Conservation (phyloP, 2,113 vertebrate species). For the Micronycteris hirsuta region DNA sequence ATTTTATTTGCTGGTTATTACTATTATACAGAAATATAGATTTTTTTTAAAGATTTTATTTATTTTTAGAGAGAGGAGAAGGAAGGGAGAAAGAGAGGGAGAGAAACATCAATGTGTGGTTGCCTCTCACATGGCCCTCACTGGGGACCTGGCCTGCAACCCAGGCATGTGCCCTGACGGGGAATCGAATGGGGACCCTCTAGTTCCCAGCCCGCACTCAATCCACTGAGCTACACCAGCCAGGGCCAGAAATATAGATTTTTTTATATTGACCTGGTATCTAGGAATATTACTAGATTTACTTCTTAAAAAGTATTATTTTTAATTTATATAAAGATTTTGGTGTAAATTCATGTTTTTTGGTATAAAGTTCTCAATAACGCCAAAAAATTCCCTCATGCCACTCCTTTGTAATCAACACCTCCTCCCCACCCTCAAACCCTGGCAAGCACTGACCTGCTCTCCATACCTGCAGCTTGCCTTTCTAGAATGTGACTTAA, state of each 20-base stretch:
- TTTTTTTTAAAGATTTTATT: too few species aligned
- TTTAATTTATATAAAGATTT: neutral
- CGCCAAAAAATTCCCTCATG: neutral
- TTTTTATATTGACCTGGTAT: neutral
- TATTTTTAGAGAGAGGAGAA: too few species aligned
- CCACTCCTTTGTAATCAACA: neutral
- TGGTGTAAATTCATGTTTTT: neutral
- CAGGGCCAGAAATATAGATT: neutral
- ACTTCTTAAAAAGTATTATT: neutral
- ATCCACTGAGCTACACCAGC: too few species aligned
- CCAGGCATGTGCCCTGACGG: too few species aligned
- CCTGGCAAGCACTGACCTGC: neutral
- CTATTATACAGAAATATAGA: neutral
- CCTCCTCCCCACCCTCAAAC: neutral
- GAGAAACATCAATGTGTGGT: too few species aligned
- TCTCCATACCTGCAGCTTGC: neutral
- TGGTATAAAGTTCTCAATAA: neutral
- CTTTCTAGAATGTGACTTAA: neutral
- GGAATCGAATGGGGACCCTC: too few species aligned
- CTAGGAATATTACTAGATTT: neutral
- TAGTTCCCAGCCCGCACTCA: too few species aligned
- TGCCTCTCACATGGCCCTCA: too few species aligned
- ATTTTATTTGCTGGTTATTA: constrained; percentile 15
- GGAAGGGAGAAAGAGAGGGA: too few species aligned
- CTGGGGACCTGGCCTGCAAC: too few species aligned